Percentiles rank a stretch among this genome's conserved stretches.
Conservation (phyloP, 2,888 invertebrate genomes). For the Eilema depressum region DNA sequence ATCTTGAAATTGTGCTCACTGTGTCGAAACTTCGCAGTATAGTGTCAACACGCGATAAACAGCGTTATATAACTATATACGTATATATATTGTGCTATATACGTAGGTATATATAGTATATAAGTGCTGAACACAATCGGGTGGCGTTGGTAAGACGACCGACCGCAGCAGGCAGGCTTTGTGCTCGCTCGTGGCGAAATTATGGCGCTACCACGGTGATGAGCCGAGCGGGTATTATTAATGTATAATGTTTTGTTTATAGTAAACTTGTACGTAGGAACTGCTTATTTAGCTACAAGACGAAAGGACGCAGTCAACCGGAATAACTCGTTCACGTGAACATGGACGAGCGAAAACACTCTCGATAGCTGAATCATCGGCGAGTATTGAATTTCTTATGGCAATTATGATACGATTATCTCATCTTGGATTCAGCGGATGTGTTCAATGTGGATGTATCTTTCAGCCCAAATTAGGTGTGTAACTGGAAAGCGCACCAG, state of each 20-base stretch:
- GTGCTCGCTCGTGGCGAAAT: constrained; percentile 78
- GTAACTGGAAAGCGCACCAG: too few species aligned
- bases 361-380: too few species aligned
- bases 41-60: constrained; percentile 52
- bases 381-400: too few species aligned
- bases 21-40: constrained; percentile 12
- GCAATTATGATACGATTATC: too few species aligned
- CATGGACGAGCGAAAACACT: too few species aligned
- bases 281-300: background rate
- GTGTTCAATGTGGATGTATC: too few species aligned
- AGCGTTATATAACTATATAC: constrained; percentile 56
- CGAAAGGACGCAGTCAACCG: background rate
- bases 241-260: background rate
- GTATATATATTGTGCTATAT: constrained; percentile 41
- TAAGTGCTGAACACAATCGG: constrained; percentile 70
- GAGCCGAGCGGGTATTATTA: constrained; percentile 50
- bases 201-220: constrained; percentile 37
- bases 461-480: too few species aligned
- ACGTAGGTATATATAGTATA: constrained; percentile 42
- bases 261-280: background rate
- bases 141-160: constrained; percentile 79
- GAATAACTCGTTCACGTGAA: too few species aligned
- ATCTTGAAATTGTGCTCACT: constrained; percentile 12
- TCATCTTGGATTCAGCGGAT: too few species aligned
- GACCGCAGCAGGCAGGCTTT: constrained; percentile 84